Evolutionary conservation across 2,888 invertebrate genomes (phyloP).

Genomic region (Ommatoiulus sabulosus): DNA sequence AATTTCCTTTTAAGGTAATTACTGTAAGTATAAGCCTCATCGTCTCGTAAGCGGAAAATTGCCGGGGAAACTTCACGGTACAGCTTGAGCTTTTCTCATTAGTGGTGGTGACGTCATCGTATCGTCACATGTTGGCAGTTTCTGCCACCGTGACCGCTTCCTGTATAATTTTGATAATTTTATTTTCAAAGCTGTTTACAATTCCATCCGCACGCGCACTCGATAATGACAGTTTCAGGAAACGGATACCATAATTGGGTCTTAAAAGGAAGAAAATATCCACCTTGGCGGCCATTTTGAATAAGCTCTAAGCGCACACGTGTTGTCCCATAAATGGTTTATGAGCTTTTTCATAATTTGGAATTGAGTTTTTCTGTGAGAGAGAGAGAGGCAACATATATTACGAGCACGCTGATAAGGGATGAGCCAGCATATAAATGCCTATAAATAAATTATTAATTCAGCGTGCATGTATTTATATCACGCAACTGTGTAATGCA

Average conservation of each 20-base stretch:
- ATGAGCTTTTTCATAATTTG: background rate
- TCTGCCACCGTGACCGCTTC: background rate
- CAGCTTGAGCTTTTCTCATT: no score
- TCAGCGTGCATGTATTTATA: slow-evolving; percentile 34
- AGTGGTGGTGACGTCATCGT: background rate
- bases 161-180: background rate
- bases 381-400: background rate
- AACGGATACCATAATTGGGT: background rate
- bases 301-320: no score
- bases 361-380: background rate
- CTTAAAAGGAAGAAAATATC: background rate
- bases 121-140: no score
- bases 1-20: no score
- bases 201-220: background rate
- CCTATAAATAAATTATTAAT: slow-evolving; percentile 34
- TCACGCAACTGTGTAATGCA: slow-evolving; percentile 17
- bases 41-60: no score
- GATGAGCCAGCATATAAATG: slow-evolving; percentile 28
- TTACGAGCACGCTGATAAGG: slow-evolving; percentile 8
- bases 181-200: background rate
- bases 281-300: background rate
- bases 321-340: background rate
- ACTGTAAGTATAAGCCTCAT: no score
- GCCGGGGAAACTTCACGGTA: no score
- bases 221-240: slow-evolving; percentile 14